phyloP scores from a whole-genome alignment of 1,140 invertebrate genomes.

The Oscheius sp. region DNA sequence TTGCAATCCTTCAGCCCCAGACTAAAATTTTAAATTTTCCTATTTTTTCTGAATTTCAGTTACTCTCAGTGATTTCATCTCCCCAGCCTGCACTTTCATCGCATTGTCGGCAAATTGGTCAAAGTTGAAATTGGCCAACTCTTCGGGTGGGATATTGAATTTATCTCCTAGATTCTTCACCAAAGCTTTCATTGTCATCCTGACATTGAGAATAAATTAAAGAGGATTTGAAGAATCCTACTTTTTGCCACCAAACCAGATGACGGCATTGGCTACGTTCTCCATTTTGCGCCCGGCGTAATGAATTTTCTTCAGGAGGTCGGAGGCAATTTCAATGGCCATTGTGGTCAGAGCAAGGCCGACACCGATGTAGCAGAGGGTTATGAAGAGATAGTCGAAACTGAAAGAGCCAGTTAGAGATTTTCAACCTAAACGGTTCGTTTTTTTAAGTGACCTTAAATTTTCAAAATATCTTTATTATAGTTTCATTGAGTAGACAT shows the following conservation, averaged over 20 bases:
- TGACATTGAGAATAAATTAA: constrained; percentile 15
- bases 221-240: constrained; percentile 14
- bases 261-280: constrained; percentile 45
- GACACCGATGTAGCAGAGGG: constrained; percentile 50
- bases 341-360: constrained; percentile 54
- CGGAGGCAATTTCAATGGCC: constrained; percentile 55
- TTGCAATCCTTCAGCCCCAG: not conserved
- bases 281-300: constrained; percentile 54
- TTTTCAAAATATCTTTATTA: too few relatives aligned
- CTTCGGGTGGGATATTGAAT: constrained; percentile 46
- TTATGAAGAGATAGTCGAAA: constrained; percentile 47
- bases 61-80: constrained; percentile 48
- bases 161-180: constrained; percentile 53
- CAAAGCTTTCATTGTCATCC: constrained; percentile 52
- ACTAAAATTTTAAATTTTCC: not conserved
- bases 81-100: constrained; percentile 51
- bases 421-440: too few relatives aligned
- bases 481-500: too few relatives aligned
- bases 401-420: constrained; percentile 35
- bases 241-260: constrained; percentile 57
- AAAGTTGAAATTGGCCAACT: constrained; percentile 44
- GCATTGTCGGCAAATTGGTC: constrained; percentile 53
- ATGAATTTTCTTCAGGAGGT: constrained; percentile 51
- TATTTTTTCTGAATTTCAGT: not conserved
- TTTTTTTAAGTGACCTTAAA: too few relatives aligned